These are phyloP conservation scores for Dolichopus griseipennis DNA, from an alignment of 2,888 invertebrate species.

Conservation along the genomic window DNA sequence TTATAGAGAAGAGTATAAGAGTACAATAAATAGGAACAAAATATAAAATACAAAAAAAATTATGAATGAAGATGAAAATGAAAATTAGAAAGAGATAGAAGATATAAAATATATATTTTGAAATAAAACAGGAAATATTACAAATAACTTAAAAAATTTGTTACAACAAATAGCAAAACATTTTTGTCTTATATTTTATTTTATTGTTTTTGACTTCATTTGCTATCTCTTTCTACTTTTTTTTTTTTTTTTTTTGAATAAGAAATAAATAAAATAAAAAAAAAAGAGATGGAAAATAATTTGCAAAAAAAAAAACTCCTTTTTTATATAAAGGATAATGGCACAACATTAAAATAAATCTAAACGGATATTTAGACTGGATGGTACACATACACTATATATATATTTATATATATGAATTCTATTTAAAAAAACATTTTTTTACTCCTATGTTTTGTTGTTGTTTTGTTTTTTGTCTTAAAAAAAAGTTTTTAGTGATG, in stretches of 20 bases:
- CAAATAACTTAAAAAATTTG: slow-evolving; percentile 3
- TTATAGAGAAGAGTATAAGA: no score
- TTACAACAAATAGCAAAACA: background rate
- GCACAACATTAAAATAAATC: background rate
- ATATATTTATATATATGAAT: no score
- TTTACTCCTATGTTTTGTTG: background rate
- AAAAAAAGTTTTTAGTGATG: background rate
- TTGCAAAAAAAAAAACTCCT: background rate
- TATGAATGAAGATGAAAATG: no score
- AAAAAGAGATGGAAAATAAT: no score
- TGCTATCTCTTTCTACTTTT: no score
- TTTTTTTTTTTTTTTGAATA: no score
- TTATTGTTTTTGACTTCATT: no score
- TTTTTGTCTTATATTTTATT: no score
- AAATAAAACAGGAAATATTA: slow-evolving; percentile 6
- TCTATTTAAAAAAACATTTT: no score
- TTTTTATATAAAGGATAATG: slow-evolving; percentile 2
- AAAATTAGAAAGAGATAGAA: background rate
- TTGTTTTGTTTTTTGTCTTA: background rate
- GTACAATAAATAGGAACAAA: background rate
- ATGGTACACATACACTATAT: background rate
- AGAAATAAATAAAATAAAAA: no score
- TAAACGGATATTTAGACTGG: slow-evolving; percentile 1
- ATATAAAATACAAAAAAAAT: background rate
- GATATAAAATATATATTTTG: background rate